A percentile compares a stretch with the other conserved stretches of the same genome.
Evolutionary conservation across 2,888 invertebrate species (phyloP).

Genomic region (Syritta pipiens): DNA sequence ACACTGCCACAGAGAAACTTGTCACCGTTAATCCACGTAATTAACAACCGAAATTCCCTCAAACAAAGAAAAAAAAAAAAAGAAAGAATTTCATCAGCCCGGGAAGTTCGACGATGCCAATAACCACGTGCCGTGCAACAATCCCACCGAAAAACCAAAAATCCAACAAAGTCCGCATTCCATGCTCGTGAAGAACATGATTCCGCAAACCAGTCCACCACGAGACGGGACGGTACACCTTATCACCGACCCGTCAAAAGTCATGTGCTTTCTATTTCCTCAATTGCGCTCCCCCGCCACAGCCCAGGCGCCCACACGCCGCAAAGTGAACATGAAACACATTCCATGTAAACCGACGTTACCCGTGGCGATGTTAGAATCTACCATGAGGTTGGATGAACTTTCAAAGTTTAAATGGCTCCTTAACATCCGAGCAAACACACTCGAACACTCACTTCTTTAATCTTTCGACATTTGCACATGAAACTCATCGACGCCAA

Average conservation of each 20-base stretch:
- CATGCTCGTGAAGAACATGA: no score
- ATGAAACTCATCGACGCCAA: slow-evolving; percentile 64
- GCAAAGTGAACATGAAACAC: slow-evolving; percentile 50
- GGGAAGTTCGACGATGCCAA: no score
- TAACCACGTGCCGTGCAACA: no score
- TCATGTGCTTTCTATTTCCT: slow-evolving; percentile 30
- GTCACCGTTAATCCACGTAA: slow-evolving; percentile 2
- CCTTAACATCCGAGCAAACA: slow-evolving; percentile 56
- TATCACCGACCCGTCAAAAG: background rate
- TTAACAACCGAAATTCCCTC: background rate
- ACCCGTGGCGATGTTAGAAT: slow-evolving; percentile 35
- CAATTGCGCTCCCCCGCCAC: background rate
- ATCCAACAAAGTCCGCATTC: background rate
- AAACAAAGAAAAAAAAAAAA: no score
- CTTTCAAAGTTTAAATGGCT: slow-evolving; percentile 63
- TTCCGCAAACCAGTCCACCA: no score
- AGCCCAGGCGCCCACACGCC: background rate
- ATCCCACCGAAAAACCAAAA: no score
- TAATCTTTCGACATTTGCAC: slow-evolving; percentile 67
- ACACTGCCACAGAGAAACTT: background rate
- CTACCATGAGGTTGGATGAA: slow-evolving; percentile 57
- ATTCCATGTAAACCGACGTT: slow-evolving; percentile 48
- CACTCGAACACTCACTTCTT: slow-evolving; percentile 59
- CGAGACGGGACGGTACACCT: background rate
- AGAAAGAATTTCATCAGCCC: no score